Percentiles rank a stretch among this genome's conserved stretches.
These are phyloP conservation scores for Rhabdomys dilectus DNA, from an alignment of 2,113 vertebrate genomes.

Conservation along the genomic window DNA sequence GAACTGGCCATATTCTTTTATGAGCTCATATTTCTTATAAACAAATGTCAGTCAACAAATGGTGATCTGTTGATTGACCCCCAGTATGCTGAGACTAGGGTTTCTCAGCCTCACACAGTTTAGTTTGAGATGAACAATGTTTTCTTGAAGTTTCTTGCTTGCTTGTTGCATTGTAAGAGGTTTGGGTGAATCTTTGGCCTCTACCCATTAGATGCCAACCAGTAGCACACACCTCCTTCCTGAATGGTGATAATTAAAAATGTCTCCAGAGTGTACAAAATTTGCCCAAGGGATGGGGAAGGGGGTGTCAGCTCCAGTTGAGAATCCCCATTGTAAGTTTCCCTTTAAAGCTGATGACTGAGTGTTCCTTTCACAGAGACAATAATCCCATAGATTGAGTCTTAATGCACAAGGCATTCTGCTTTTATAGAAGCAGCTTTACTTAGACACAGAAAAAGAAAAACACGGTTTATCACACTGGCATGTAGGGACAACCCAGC, in stretches of 20 bases:
- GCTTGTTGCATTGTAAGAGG: neutral
- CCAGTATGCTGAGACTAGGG: neutral
- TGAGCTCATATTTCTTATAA: conserved; percentile 19
- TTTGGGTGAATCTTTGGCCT: neutral
- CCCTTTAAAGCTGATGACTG: neutral
- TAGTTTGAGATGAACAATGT: neutral
- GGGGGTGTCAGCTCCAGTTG: neutral
- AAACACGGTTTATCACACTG: neutral
- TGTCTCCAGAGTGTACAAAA: neutral
- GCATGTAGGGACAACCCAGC: neutral
- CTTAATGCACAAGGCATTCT: neutral
- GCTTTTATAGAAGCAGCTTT: neutral
- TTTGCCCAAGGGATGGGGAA: neutral
- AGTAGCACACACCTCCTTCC: neutral
- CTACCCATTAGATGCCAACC: neutral
- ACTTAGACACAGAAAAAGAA: neutral
- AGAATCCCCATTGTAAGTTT: neutral
- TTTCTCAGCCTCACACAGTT: neutral
- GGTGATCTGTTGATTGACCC: neutral
- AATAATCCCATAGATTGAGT: neutral
- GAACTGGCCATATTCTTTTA: conserved; percentile 3
- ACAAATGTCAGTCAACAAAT: conserved; percentile 22
- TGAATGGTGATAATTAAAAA: neutral
- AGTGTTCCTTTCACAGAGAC: neutral
- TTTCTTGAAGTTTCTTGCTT: neutral